These are phyloP conservation scores for Pseudochromis fuscus DNA, from an alignment of 2,797 vertebrate species.

Conservation along the genomic window DNA sequence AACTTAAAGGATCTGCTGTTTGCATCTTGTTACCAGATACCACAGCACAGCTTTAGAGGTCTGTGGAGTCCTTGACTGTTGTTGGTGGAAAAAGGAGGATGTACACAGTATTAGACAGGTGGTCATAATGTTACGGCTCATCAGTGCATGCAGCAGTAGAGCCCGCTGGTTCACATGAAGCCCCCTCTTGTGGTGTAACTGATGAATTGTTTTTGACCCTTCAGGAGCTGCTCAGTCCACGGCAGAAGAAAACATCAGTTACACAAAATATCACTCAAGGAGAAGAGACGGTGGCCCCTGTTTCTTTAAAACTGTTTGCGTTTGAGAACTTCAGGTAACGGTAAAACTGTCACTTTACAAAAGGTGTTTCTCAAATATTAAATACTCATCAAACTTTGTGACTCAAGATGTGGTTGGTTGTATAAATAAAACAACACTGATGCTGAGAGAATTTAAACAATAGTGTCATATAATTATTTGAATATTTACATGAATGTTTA, in stretches of 20 bases:
- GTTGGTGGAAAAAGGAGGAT: no score
- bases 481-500: neutral
- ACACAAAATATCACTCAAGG: constrained; percentile 47
- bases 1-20: no score
- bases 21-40: no score
- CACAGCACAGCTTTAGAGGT: no score
- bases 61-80: no score
- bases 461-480: neutral
- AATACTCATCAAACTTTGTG: neutral
- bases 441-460: neutral
- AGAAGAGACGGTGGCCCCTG: constrained; percentile 81
- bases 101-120: no score
- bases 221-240: constrained; percentile 85
- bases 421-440: neutral
- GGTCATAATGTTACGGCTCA: no score
- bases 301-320: constrained; percentile 93
- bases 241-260: constrained; percentile 78
- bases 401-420: neutral
- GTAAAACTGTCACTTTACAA: neutral
- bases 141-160: neutral
- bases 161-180: neutral
- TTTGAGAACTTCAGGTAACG: constrained; percentile 92
- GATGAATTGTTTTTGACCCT: constrained; percentile 36
- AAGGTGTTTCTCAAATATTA: neutral
- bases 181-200: constrained; percentile 32